phyloP scores from a whole-genome alignment of 2,888 invertebrate species.

The Agonopterix alstromeriana region DNA sequence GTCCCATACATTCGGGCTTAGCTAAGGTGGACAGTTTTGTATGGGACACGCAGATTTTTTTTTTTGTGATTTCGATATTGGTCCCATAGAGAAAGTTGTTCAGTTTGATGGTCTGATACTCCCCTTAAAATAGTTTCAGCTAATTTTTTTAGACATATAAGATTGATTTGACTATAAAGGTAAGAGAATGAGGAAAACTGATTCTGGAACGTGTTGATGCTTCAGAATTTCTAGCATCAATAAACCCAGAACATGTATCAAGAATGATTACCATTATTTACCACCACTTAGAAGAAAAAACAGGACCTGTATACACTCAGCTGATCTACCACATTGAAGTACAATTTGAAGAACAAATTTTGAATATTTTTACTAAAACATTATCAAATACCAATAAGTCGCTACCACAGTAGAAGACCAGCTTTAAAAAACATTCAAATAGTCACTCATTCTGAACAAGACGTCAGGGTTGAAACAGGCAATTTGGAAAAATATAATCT shows the following conservation, averaged over 20 bases:
- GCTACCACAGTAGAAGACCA: constrained; percentile 41
- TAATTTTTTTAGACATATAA: too few species aligned
- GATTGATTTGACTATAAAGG: too few species aligned
- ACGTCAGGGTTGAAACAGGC: constrained; percentile 30
- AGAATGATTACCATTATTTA: neutral
- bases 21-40: too few species aligned
- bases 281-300: neutral
- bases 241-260: neutral
- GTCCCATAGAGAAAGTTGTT: too few species aligned
- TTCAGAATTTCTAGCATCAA: too few species aligned
- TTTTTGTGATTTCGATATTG: too few species aligned
- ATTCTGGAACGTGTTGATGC: too few species aligned
- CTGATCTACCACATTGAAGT: constrained; percentile 43
- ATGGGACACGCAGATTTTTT: too few species aligned
- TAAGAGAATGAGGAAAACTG: too few species aligned
- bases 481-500: constrained; percentile 57
- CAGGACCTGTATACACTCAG: constrained; percentile 21
- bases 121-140: too few species aligned
- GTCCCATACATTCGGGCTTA: too few species aligned
- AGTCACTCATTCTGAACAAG: constrained; percentile 60
- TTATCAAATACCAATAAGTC: constrained; percentile 17
- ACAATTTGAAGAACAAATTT: constrained; percentile 19
- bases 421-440: constrained; percentile 70
- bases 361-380: constrained; percentile 13
- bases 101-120: too few species aligned